A percentile compares a stretch with the other conserved stretches of the same genome.
Evolutionary conservation across 2,797 vertebrate genomes (phyloP).

Genomic region (Argya squamiceps): DNA sequence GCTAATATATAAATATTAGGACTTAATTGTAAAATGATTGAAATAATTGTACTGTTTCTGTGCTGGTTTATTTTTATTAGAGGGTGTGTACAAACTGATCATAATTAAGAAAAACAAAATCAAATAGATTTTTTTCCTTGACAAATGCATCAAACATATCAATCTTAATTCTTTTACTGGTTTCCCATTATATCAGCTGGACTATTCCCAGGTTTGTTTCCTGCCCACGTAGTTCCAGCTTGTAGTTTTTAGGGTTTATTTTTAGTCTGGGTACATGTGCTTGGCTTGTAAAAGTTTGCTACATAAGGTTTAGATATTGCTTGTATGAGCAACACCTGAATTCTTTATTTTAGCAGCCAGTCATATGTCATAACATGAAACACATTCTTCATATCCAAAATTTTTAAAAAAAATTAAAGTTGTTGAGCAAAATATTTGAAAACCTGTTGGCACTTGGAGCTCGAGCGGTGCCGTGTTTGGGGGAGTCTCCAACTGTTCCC

Average conservation of each 20-base stretch:
- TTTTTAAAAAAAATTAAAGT: not conserved
- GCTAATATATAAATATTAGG: not conserved
- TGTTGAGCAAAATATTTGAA: constrained; percentile 44
- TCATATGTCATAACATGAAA: not conserved
- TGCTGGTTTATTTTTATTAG: not conserved
- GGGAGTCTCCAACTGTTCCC: not conserved
- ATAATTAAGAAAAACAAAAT: not conserved
- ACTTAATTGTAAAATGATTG: not conserved
- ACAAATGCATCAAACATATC: not conserved
- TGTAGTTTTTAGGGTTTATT: not conserved
- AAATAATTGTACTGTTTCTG: not conserved
- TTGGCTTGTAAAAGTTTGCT: not conserved
- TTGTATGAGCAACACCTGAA: constrained; percentile 15
- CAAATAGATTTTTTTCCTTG: not conserved
- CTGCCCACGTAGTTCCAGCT: not conserved
- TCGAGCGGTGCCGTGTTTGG: not conserved
- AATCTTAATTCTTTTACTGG: not conserved
- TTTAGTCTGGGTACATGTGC: not conserved
- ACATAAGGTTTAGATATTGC: not conserved
- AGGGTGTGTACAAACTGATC: not conserved
- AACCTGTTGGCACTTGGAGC: constrained; percentile 18
- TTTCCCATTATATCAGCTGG: not conserved
- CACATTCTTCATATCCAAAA: not conserved
- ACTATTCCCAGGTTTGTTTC: not conserved
- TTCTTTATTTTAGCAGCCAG: constrained; percentile 2